phyloP scores from a whole-genome alignment of 2,113 vertebrate species.

The Sminthopsis crassicaudata region DNA sequence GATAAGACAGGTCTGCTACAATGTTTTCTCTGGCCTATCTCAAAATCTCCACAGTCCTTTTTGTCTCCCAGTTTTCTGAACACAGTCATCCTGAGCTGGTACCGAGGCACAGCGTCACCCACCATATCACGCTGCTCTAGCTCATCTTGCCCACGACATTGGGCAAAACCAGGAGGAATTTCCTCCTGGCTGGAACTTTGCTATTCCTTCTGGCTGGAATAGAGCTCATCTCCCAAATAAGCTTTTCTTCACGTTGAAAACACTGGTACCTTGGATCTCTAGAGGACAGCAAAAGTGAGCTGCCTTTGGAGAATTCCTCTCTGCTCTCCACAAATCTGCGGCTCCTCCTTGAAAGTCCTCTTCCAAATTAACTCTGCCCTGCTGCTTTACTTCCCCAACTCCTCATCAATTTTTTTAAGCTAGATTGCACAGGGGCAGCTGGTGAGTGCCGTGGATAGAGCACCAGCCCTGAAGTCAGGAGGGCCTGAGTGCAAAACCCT shows the following conservation, averaged over 20 bases:
- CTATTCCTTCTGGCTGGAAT: conserved; percentile 27
- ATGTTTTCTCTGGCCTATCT: background rate
- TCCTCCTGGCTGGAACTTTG: background rate
- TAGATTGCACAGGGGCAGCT: too few species aligned
- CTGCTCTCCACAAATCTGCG: background rate
- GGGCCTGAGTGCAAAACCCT: too few species aligned
- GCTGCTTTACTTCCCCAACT: background rate
- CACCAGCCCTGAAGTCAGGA: too few species aligned
- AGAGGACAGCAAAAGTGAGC: background rate
- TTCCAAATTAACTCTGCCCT: background rate
- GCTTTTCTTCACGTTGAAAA: conserved; percentile 42
- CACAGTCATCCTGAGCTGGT: background rate
- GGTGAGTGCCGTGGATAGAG: too few species aligned
- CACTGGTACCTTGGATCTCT: background rate
- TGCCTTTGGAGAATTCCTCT: background rate
- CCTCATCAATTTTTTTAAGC: too few species aligned
- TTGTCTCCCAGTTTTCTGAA: conserved; percentile 31
- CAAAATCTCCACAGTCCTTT: conserved; percentile 2
- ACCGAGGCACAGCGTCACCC: conserved; percentile 3
- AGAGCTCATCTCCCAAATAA: background rate
- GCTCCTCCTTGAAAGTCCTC: background rate
- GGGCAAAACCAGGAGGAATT: background rate
- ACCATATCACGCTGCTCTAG: background rate
- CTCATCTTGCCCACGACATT: background rate
- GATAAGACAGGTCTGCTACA: background rate